Conservation (phyloP, 2,888 invertebrate species). For the Limnephilus lunatus region DNA sequence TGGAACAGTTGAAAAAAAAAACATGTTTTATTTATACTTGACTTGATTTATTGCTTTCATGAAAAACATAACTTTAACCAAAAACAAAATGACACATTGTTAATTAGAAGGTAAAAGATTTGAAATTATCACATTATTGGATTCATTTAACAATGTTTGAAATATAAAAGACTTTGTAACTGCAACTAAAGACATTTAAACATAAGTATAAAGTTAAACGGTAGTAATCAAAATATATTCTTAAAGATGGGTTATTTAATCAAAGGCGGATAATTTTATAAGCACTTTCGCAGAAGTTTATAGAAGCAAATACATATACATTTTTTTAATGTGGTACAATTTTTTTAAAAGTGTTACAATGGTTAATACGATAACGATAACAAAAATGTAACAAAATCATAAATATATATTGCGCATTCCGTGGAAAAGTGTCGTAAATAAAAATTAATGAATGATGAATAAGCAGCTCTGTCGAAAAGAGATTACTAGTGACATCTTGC, state of each 20-base stretch:
- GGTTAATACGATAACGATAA: neutral
- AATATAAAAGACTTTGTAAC: neutral
- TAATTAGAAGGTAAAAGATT: neutral
- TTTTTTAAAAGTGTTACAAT: neutral
- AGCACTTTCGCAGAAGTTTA: neutral
- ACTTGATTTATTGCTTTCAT: constrained; percentile 58
- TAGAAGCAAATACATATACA: neutral
- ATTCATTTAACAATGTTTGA: neutral
- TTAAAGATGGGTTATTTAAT: neutral
- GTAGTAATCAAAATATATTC: neutral
- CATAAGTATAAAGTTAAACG: neutral
- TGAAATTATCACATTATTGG: neutral
- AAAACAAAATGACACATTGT: constrained; percentile 46
- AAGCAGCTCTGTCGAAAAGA: too few species aligned
- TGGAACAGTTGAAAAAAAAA: neutral
- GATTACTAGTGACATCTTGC: too few species aligned
- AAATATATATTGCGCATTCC: neutral
- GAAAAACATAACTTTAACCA: constrained; percentile 48
- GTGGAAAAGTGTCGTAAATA: too few species aligned
- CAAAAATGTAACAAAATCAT: neutral
- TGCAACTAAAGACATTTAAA: neutral
- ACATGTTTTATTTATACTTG: constrained; percentile 56
- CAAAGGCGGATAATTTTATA: neutral
- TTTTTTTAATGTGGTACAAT: neutral
- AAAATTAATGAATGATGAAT: too few species aligned